phyloP scores from a whole-genome alignment of 2,797 vertebrate genomes.

The Selene dorsalis region DNA sequence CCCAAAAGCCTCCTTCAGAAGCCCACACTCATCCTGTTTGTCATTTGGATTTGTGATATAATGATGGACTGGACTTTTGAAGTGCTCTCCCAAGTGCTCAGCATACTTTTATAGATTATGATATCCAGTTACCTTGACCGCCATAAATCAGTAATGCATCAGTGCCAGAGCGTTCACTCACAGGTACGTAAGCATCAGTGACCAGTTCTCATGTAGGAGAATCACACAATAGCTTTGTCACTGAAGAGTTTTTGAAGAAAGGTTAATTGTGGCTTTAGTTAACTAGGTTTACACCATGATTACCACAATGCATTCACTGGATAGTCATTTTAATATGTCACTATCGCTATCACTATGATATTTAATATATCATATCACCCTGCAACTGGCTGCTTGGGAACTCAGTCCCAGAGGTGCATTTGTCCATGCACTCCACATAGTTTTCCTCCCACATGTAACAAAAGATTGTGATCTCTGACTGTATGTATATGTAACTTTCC shows the following conservation, averaged over 20 bases:
- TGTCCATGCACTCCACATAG: constrained; percentile 3
- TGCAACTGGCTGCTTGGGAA: background rate
- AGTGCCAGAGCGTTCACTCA: constrained; percentile 8
- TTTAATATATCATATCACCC: background rate
- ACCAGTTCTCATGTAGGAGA: background rate
- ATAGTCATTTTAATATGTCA: constrained; percentile 12
- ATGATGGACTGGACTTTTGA: constrained; percentile 52
- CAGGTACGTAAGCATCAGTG: constrained; percentile 10
- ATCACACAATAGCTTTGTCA: constrained; percentile 3
- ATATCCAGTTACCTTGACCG: constrained; percentile 36
- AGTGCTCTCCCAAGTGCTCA: constrained; percentile 55
- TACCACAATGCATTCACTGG: background rate
- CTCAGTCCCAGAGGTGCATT: background rate
- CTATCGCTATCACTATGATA: too few relatives aligned
- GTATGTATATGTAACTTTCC: background rate
- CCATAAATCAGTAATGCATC: constrained; percentile 2
- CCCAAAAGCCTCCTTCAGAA: constrained; percentile 69
- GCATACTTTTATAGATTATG: constrained; percentile 49
- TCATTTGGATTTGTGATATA: constrained; percentile 65
- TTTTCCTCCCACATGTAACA: constrained; percentile 1
- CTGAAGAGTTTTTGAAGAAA: constrained; percentile 12
- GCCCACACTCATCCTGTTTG: constrained; percentile 66
- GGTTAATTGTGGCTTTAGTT: constrained; percentile 18
- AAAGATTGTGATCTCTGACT: background rate
- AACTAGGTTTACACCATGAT: constrained; percentile 1